A percentile compares a stretch with the other conserved stretches of the same genome.
phyloP scores from a whole-genome alignment of 2,797 vertebrate species.

The Scolopax rusticola region DNA sequence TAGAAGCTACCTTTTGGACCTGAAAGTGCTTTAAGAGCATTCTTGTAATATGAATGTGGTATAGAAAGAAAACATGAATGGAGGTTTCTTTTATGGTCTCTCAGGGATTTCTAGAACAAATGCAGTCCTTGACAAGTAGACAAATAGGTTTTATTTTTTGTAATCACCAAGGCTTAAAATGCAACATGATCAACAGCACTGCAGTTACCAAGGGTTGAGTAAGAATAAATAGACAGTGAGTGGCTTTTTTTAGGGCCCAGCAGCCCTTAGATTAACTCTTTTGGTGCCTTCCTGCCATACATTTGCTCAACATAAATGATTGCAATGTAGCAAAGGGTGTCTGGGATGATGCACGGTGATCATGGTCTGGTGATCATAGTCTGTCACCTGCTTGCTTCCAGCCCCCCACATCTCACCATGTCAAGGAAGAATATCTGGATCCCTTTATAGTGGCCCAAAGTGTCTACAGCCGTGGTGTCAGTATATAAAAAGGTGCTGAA shows the following conservation, averaged over 20 bases:
- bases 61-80: background rate
- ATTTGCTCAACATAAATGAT: background rate
- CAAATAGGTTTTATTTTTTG: background rate
- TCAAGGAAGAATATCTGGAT: background rate
- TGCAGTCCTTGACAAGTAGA: background rate
- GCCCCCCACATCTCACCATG: background rate
- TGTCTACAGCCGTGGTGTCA: background rate
- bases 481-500: background rate
- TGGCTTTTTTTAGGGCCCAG: background rate
- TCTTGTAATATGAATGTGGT: background rate
- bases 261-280: background rate
- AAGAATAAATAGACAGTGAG: background rate
- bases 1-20: background rate
- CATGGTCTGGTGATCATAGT: background rate
- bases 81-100: background rate
- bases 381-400: background rate
- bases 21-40: background rate
- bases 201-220: background rate
- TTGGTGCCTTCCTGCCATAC: background rate
- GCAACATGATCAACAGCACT: background rate
- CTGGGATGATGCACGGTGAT: background rate
- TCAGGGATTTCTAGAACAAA: background rate
- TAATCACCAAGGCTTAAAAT: background rate
- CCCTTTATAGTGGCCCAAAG: accelerated
- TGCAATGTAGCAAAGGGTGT: background rate